Conservation (phyloP, 2,113 vertebrate species). For the Puffinus mauretanicus region DNA sequence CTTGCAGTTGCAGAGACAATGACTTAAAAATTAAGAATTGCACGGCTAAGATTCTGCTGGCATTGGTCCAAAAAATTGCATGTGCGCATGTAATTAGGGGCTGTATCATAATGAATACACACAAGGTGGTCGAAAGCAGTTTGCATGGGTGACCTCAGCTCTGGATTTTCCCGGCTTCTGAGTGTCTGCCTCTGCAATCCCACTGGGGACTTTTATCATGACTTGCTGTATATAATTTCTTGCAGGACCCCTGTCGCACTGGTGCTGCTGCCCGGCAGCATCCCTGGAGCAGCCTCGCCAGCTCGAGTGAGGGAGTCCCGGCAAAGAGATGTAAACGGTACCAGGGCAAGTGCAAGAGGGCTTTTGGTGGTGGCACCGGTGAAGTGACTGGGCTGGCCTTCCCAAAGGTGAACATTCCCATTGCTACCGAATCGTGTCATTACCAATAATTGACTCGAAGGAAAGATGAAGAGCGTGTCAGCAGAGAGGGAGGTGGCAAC, state of each 20-base stretch:
- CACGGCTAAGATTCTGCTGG: neutral
- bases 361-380: neutral
- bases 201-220: neutral
- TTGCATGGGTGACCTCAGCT: neutral
- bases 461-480: neutral
- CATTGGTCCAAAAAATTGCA: neutral
- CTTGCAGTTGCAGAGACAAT: neutral
- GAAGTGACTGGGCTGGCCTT: neutral
- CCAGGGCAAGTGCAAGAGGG: neutral
- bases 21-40: neutral
- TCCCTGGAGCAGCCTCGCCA: neutral
- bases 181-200: neutral
- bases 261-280: neutral
- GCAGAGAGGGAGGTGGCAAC: neutral
- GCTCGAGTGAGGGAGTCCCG: accelerated
- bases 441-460: neutral
- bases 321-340: neutral
- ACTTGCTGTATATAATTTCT: neutral
- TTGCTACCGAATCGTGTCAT: accelerated
- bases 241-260: neutral
- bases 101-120: neutral
- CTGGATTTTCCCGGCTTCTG: neutral
- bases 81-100: neutral
- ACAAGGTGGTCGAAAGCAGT: neutral
- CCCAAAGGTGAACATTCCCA: neutral